Evolutionary conservation across 1,140 invertebrate genomes (phyloP).

Genomic region (Cotesia typhae): DNA sequence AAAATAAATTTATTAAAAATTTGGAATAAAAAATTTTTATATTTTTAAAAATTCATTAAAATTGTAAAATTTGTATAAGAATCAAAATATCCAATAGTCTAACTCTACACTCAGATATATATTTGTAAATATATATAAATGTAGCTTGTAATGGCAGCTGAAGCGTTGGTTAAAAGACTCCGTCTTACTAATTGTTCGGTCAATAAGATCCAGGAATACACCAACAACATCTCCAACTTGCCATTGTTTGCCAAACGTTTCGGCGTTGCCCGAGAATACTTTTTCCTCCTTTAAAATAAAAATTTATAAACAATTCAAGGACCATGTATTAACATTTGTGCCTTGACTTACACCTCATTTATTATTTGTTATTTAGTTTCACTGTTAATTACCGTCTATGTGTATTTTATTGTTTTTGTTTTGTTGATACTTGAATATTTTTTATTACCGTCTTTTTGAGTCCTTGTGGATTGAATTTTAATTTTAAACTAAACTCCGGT

Average conservation of each 20-base stretch:
- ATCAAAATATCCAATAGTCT: slow-evolving; percentile 55
- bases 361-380: neutral
- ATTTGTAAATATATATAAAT: slow-evolving; percentile 35
- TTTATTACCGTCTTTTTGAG: too few species aligned
- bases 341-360: slow-evolving; percentile 18
- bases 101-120: slow-evolving; percentile 44
- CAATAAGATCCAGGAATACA: slow-evolving; percentile 95
- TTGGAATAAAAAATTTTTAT: neutral
- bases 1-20: slow-evolving; percentile 1
- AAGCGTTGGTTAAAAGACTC: slow-evolving; percentile 61
- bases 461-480: too few species aligned
- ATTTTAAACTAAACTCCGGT: too few species aligned
- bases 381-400: neutral
- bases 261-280: slow-evolving; percentile 85
- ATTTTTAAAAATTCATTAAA: neutral
- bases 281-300: slow-evolving; percentile 88
- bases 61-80: slow-evolving; percentile 33
- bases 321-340: slow-evolving; percentile 18
- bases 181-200: slow-evolving; percentile 94
- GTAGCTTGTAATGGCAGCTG: slow-evolving; percentile 53
- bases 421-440: too few species aligned
- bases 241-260: slow-evolving; percentile 96
- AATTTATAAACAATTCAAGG: slow-evolving; percentile 48
- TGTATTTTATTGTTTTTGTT: too few species aligned
- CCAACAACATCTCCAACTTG: slow-evolving; percentile 93